Base-by-base conservation (phyloP, 2,888 invertebrate genomes). In the Ochropacha duplaris region DNA sequence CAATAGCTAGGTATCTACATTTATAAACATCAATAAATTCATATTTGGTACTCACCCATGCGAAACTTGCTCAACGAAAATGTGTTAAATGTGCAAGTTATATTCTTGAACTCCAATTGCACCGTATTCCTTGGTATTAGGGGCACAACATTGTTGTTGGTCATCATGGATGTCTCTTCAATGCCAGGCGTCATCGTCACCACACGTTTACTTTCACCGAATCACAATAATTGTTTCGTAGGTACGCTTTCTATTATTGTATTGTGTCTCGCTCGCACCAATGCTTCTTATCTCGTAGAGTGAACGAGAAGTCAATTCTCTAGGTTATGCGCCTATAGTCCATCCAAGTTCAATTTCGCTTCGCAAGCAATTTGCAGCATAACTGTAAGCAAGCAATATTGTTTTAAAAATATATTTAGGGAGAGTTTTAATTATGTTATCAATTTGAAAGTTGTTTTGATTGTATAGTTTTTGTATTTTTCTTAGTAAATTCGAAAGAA, bases 51-150 rank as follows among this genome's bases (percentile, higher is more conserved):
- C 95, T 94, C 76, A 96, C 96, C 94, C 66, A 94, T 88, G 64
- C 90, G 87, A n/a, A 94, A 79, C 68, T 94, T 94, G 44, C 87
- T 86, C 50, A 94, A 69, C 28, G 88, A 92, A 84, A 95, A 94
- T 51, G 91, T 89, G 64, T 92, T 94, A 34, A 96, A 92, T 5
- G 92, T 84, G 74, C 95, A 97, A 1, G 94, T 93, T 34, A 97
- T 92, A 73, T 96, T 93, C 58, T 92, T 93, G 78, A 97, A 97
- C 64, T 94, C 93, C 57, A 97, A 84, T 67, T 96, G 94, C 58
- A 97, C 93, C 12, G 95, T 94, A 50, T 94, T 93, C 65, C 96
- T 93, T 0, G 90, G 86, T 19, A 89, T 56, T n/a, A 90, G 63
- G 14, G 91, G 87, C n/a, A 84, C 74, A 12, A 91, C 86, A 62